Evolutionary conservation across 2,888 invertebrate species (phyloP), one percentile per base, ranked within the genome.

Genomic region (Tachina fera): DNA sequence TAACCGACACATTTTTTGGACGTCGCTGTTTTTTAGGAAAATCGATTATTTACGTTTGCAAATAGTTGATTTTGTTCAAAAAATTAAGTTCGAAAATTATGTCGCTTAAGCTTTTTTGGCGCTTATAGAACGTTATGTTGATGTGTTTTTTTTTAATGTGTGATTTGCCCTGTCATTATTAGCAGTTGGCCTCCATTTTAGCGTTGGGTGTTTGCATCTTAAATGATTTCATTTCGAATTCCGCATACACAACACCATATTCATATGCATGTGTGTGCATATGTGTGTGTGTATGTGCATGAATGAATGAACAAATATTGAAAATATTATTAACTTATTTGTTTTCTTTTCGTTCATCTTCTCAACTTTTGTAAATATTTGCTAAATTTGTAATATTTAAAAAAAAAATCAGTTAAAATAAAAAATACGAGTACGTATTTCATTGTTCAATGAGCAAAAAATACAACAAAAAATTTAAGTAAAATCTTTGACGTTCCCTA

Each of bases 331-430:
- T 70, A 76, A 53, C 10, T 56, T 67, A 43, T 68, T 53, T 51
- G 45, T 67, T 65, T 61, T 70, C 41, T 76, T 70, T 31, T 65
- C n/a, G 41, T 77, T 68, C 49, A 65, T 60, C 49, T 76, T 49
- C 22, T 61, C 67, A 72, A 67, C 56, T 79, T 51, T 84, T 58
- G 80, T 84, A 81, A 84, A 84, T 84, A 84, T 84, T 84, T 81
- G 77, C 77, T 68, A 68, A 84, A 81, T 84, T 68, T 81, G 84
- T 84, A 84, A 81, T 81, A 65, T 77, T 60, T 70, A 70, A 63
- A 65, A 45, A 45, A 49, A 49, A 71, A 65, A 49, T 22, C 43
- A 53, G 63, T 53, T 65, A 39, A 76, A 67, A 49, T n/a, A 14
- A 41, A 76, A 70, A 51, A 68, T 49, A 53, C 58, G 14, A 58